Conservation (phyloP, 2,888 invertebrate species). For the Hypselothyrea guttata region DNA sequence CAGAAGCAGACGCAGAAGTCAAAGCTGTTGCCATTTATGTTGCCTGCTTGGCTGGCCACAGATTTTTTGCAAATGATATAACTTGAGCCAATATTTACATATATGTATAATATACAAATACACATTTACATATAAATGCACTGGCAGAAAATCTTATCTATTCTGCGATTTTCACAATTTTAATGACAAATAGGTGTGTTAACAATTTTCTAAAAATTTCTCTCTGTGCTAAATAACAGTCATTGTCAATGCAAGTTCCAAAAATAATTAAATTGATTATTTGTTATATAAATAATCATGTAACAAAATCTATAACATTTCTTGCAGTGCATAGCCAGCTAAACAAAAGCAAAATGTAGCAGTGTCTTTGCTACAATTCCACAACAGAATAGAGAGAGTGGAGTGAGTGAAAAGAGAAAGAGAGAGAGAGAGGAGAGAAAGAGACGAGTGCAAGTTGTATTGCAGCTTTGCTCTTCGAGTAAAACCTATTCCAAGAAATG, state of each 20-base stretch:
- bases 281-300: neutral
- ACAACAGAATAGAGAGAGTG: constrained; percentile 15
- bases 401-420: neutral
- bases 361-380: constrained; percentile 56
- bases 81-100: constrained; percentile 73
- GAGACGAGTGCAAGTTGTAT: constrained; percentile 42
- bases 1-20: constrained; percentile 26
- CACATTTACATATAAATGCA: constrained; percentile 14
- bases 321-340: constrained; percentile 25
- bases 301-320: constrained; percentile 1
- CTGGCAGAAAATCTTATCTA: no score
- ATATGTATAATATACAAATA: constrained; percentile 35
- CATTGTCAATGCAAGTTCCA: no score
- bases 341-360: constrained; percentile 53
- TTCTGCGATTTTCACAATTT: no score
- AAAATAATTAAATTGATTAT: no score
- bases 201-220: no score
- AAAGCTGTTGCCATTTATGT: constrained; percentile 52
- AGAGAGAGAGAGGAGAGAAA: neutral
- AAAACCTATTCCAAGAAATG: constrained; percentile 71
- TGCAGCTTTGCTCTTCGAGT: constrained; percentile 28
- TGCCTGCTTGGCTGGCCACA: constrained; percentile 72
- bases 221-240: no score
- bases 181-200: no score
- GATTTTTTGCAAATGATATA: constrained; percentile 71